A percentile compares a stretch with the other conserved stretches of the same genome.
Evolutionary conservation across 2,888 invertebrate genomes (phyloP).

Genomic region (Hofmannophila pseudospretella): DNA sequence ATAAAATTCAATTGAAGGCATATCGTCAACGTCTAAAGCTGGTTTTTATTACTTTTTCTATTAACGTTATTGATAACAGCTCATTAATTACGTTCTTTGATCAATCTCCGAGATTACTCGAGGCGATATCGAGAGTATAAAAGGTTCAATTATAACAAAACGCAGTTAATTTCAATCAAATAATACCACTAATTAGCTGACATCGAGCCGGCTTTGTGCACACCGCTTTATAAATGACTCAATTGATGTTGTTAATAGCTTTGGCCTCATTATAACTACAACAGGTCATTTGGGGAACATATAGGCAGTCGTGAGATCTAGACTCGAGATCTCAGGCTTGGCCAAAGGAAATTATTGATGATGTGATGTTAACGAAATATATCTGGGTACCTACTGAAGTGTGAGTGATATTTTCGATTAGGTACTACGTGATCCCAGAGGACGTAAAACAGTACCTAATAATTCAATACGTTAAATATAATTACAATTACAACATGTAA

Average conservation of each 20-base stretch:
- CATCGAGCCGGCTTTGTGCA: slow-evolving; percentile 63
- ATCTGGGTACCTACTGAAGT: too few species aligned
- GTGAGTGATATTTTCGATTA: too few species aligned
- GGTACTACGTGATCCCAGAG: too few species aligned
- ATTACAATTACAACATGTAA: too few species aligned
- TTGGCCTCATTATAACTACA: slow-evolving; percentile 39
- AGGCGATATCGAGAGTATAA: slow-evolving; percentile 51
- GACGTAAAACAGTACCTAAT: too few species aligned
- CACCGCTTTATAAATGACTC: slow-evolving; percentile 68
- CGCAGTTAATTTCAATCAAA: slow-evolving; percentile 74
- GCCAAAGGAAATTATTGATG: slow-evolving; percentile 6
- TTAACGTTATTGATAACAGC: slow-evolving; percentile 38
- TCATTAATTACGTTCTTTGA: slow-evolving; percentile 60
- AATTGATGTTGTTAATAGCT: slow-evolving; percentile 70
- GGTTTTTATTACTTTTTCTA: too few species aligned
- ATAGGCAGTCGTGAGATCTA: slow-evolving; percentile 45
- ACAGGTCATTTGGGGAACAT: too few species aligned
- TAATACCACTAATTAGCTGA: slow-evolving; percentile 72
- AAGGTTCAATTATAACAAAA: slow-evolving; percentile 68
- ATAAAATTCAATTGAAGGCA: too few species aligned
- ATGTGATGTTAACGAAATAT: too few species aligned
- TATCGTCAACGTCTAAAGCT: too few species aligned
- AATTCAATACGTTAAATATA: too few species aligned
- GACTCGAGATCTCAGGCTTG: too few species aligned
- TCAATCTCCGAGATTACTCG: slow-evolving; percentile 44